Evolutionary conservation across 2,113 vertebrate species (phyloP).

Genomic region (Genyomyrus donnyi): DNA sequence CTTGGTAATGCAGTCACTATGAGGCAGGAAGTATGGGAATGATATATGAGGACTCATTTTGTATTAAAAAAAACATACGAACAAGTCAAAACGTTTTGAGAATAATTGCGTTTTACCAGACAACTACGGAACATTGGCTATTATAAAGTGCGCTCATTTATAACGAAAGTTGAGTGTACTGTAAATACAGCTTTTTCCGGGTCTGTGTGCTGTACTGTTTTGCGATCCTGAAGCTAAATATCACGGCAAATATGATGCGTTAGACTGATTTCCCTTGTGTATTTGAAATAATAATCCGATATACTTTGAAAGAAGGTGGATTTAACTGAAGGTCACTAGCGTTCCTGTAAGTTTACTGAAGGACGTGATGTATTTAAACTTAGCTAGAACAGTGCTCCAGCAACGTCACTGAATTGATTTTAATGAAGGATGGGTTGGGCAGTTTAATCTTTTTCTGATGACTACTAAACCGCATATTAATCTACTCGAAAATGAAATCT

Average conservation of each 20-base stretch:
- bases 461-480: neutral
- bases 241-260: neutral
- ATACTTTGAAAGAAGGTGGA: neutral
- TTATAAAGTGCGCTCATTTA: neutral
- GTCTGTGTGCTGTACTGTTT: neutral
- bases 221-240: neutral
- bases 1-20: neutral
- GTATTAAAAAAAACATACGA: neutral
- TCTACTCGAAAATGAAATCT: neutral
- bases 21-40: neutral
- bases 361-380: neutral
- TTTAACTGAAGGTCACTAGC: neutral
- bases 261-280: neutral
- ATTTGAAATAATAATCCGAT: neutral
- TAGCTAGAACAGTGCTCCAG: neutral
- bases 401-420: neutral
- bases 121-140: neutral
- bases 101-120: neutral
- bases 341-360: neutral
- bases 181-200: neutral
- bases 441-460: neutral
- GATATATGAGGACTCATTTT: neutral
- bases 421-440: neutral
- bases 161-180: neutral
- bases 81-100: neutral